Evolutionary conservation across 2,113 vertebrate species (phyloP), one percentile per base, ranked within the genome.

Genomic region (Etheostoma spectabile): DNA sequence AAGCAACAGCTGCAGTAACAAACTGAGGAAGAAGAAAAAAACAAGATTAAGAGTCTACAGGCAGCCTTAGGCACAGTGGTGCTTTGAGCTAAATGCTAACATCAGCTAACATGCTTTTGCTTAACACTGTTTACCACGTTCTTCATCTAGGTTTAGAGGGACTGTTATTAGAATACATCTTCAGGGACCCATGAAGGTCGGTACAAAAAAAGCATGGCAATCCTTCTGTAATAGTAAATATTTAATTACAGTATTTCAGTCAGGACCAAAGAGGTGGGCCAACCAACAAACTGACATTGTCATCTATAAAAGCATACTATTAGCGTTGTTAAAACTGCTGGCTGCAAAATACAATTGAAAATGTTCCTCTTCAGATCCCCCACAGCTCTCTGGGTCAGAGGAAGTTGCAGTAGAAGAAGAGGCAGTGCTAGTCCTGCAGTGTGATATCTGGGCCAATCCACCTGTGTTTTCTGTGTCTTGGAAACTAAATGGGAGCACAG

Each of bases 371-470:
- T 33, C 84, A 96, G 95, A 92, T 66, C 33, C 48, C 10, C 94
- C 95, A 4, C 18, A 84, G 16, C 64, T 92, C 14, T 91, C 80
- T 18, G 92, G 83, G 1, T 73, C 65, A 11, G 92, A 92, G 67
- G 52, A 92, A 0, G 18, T 95, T 10, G 6, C 3, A 1, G 70
- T 92, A 16, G 95, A 94, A 63, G 85, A 92, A 8, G 80, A 69
- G 14, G 79, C 61, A 0, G 30, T 45, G 1, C 57, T 94, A 1
- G 48, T 73, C 53, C 83, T 96, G 75, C 51, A 2, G 21, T 96
- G 95, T 56, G 74, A 94, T 51, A 80, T 90, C 55, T 57, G 6
- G 22, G 92, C 95, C 82, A 90, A 94, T 77, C 95, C 95, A 27
- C 67, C 88, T 3, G 85, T 95, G 22, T 80, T 80, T 3, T 80